phyloP scores from a whole-genome alignment of 2,888 invertebrate genomes.

The Noctua janthina region DNA sequence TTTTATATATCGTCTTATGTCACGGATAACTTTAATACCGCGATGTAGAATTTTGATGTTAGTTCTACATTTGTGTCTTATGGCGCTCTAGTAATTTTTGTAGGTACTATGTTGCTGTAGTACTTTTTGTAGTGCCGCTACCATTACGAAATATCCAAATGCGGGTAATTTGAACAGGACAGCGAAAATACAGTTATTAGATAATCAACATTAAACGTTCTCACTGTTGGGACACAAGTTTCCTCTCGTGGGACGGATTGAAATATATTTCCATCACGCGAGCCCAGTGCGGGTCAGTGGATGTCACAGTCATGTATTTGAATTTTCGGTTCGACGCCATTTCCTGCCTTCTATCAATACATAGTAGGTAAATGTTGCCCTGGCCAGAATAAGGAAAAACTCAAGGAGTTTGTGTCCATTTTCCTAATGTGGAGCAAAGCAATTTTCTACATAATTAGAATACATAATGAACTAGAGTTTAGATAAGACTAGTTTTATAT shows the following conservation, averaged over 20 bases:
- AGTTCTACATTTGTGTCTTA: no score
- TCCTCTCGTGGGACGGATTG: not conserved
- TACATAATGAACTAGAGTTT: not conserved
- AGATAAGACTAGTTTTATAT: constrained; percentile 19
- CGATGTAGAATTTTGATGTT: no score
- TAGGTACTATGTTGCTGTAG: no score
- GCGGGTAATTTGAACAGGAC: no score
- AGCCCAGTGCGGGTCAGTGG: not conserved
- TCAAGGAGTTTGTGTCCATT: not conserved
- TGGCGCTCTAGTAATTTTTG: no score
- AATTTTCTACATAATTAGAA: constrained; percentile 34
- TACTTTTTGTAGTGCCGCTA: no score
- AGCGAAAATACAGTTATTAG: no score
- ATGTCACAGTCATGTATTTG: not conserved
- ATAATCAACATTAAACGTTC: not conserved
- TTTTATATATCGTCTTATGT: no score
- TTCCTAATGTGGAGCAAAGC: not conserved
- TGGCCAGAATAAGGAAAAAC: constrained; percentile 1
- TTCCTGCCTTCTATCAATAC: not conserved
- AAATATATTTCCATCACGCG: not conserved
- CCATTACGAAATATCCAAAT: no score
- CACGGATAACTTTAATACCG: no score
- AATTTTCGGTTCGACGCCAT: not conserved
- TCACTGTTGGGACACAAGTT: not conserved
- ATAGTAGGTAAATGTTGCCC: not conserved